Conservation (phyloP, 1,140 invertebrate genomes). For the Lepidurus packardi region DNA sequence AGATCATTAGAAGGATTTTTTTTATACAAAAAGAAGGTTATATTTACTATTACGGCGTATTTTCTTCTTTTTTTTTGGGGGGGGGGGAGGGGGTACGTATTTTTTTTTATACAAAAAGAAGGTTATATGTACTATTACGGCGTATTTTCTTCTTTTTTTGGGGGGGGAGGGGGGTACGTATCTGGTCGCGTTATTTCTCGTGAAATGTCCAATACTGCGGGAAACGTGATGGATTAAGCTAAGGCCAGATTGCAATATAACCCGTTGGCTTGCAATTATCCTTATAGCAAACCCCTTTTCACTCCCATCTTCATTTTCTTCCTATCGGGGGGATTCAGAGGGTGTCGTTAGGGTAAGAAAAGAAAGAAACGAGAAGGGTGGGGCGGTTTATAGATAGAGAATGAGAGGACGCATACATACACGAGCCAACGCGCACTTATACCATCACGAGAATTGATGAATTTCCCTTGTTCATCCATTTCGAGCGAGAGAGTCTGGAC, state of each 20-base stretch:
- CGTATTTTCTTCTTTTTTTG: too few relatives aligned
- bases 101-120: too few relatives aligned
- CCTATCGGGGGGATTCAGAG: background rate
- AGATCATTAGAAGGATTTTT: too few relatives aligned
- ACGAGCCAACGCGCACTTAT: constrained; percentile 13
- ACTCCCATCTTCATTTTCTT: background rate
- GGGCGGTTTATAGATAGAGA: too few relatives aligned
- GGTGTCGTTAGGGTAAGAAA: background rate
- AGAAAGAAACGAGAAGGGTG: background rate
- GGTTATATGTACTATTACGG: too few relatives aligned
- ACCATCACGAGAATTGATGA: background rate
- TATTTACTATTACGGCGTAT: too few relatives aligned
- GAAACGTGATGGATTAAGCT: background rate
- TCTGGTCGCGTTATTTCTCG: background rate
- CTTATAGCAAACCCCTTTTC: background rate
- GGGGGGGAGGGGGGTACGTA: too few relatives aligned
- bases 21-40: too few relatives aligned
- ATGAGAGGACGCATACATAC: background rate
- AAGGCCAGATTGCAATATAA: background rate
- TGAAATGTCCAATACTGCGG: constrained; percentile 4
- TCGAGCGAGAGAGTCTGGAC: background rate
- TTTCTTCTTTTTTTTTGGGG: too few relatives aligned
- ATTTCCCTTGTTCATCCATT: constrained; percentile 16
- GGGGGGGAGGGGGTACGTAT: too few relatives aligned
- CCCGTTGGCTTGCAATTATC: constrained; percentile 11